phyloP scores from a whole-genome alignment of 2,888 invertebrate genomes.

The Tiliacea aurago region DNA sequence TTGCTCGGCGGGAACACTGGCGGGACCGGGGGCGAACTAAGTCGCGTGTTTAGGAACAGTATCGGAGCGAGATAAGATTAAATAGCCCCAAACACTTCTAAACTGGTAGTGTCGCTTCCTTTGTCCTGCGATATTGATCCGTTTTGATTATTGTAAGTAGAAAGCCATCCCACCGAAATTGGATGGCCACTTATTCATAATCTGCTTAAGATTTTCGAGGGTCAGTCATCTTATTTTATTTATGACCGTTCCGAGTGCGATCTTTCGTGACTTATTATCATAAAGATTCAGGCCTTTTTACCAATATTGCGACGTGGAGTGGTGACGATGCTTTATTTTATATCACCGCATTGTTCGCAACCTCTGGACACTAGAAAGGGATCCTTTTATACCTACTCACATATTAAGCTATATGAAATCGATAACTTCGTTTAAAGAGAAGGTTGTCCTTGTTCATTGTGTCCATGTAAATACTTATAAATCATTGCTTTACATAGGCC shows the following conservation, averaged over 20 bases:
- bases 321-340: slow-evolving; percentile 70
- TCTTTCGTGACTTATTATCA: slow-evolving; percentile 69
- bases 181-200: slow-evolving; percentile 75
- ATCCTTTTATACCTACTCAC: slow-evolving; percentile 59
- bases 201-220: slow-evolving; percentile 73
- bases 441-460: slow-evolving; percentile 51
- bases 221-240: slow-evolving; percentile 75
- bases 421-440: slow-evolving; percentile 54
- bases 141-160: slow-evolving; percentile 70
- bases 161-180: slow-evolving; percentile 64
- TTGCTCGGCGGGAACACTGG: slow-evolving; percentile 64
- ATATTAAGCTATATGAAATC: slow-evolving; percentile 54
- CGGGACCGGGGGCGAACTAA: slow-evolving; percentile 48
- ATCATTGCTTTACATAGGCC: slow-evolving; percentile 49
- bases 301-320: slow-evolving; percentile 62
- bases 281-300: slow-evolving; percentile 70
- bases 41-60: slow-evolving; percentile 69
- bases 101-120: slow-evolving; percentile 73
- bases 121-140: slow-evolving; percentile 73
- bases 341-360: slow-evolving; percentile 64
- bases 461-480: slow-evolving; percentile 42
- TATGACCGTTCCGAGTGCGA: slow-evolving; percentile 69
- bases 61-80: slow-evolving; percentile 74
- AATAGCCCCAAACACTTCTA: slow-evolving; percentile 71
- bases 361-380: slow-evolving; percentile 60